Base-by-base conservation (phyloP, 1,140 invertebrate genomes). In the Xylocopa sonorina region DNA sequence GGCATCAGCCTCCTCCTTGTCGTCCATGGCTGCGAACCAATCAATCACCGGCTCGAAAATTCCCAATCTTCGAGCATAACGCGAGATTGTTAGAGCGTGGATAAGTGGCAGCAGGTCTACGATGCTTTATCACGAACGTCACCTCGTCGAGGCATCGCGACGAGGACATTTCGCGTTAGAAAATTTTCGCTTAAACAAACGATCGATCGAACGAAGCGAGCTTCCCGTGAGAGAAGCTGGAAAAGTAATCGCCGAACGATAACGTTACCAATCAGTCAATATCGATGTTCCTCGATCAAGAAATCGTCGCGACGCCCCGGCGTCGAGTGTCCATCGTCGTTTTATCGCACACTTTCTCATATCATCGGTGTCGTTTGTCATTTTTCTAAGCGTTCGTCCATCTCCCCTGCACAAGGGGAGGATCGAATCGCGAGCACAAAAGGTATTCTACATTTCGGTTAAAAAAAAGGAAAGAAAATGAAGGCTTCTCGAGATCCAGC, bases 311-410 rank as follows among this genome's bases (percentile, higher is more conserved):
- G 38, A 2, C 38, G 82, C 87, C 82, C 87, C 73, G n/a, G n/a
- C n/a, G 78, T 69, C 64, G 71, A 79, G 74, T 53, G 51, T 73
- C 34, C 72, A 74, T 75, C 81, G 43, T 68, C 74, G 10, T 57
- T 64, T 79, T 84, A 90, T 89, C 84, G 79, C 80, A 86, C 79
- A 32, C 24, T 84, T 88, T 83, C 63, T 68, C 88, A 91, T 91
- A 91, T 91, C 90, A 88, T 88, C 84, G 80, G 82, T 86, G 87
- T 91, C 88, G 83, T 86, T 74, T 83, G 84, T 68, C 67, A 84
- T 85, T 88, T 87, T 89, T 89, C 29, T 88, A 87, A 86, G 72
- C 87, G 83, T 91, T 89, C 87, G 83, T 91, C 89, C 90, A 90
- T 92, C 89, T 91, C 34, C 41, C 90, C 88, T 90, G 80, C 85